Evolutionary conservation across 2,113 vertebrate species (phyloP), one percentile per base, ranked within the genome.

Genomic region (Paramormyrops kingsleyae): DNA sequence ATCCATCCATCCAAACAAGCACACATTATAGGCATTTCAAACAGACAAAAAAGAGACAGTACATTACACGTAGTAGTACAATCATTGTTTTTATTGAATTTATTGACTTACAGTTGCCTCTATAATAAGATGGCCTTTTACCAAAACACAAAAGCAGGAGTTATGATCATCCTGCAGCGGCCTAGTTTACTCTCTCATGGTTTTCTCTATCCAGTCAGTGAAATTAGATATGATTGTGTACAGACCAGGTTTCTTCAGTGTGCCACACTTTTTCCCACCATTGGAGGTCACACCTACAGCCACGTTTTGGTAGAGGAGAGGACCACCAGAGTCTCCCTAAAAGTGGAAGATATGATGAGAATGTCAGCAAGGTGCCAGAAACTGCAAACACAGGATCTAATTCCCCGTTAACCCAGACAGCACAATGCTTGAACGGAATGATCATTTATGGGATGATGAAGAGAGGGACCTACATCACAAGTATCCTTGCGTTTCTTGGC

Each of bases 281-380:
- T 97, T 97, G 56, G 97, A 97, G 0, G 97, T 97, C 91, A 98
- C 96, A 39, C 97, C 97, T 70, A 97, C 96, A 3, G 91, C 96
- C 44, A 94, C 74, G 0, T 93, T 94, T 0, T 96, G 93, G 91
- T 94, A 95, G 52, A 97, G 92, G 86, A 97, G 92, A 21, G 96
- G 96, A 53, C 96, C 96, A 9, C 96, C 96, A 9, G 96, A 97
- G 90, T 97, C 96, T 0, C 96, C 96, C 96, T 97, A 92, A 87
- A 74, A 49, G 24, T 56, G 17, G 31, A 70, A 15, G 6, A 77
- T n/a, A 91, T 12, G 4, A 88, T n/a, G 39, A 39, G 42, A 53
- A 27, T 27, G 4, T 21, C 4, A 56, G 35, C 52, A 15, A 70
- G 31, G 21, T 15, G 50, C 8, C 10, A 85, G 39, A 31, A 70